phyloP scores from a whole-genome alignment of 2,797 vertebrate genomes.

The Pelochelys cantorii region DNA sequence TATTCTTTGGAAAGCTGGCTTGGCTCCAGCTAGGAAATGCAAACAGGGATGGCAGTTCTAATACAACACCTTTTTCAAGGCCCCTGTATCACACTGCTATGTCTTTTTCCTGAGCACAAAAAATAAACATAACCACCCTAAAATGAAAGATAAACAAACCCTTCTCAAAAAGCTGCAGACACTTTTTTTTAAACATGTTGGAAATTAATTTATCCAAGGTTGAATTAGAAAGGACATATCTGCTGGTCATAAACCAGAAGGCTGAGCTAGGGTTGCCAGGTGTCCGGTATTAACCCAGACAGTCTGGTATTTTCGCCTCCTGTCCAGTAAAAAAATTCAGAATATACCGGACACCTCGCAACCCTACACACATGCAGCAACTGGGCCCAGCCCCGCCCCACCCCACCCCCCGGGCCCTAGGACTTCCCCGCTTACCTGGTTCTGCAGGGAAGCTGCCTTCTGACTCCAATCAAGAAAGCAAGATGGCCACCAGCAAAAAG shows the following conservation, averaged over 20 bases:
- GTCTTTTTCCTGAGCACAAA: slow-evolving; percentile 10
- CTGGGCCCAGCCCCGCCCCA: too few species aligned
- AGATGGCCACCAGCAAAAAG: too few species aligned
- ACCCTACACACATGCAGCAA: too few species aligned
- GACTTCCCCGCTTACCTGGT: too few species aligned
- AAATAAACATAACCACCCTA: neutral
- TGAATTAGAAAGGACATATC: slow-evolving; percentile 65
- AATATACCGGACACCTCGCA: too few species aligned
- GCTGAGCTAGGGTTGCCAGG: neutral
- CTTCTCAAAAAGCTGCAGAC: slow-evolving; percentile 58
- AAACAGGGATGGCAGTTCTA: slow-evolving; percentile 6
- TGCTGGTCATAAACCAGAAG: slow-evolving; percentile 66
- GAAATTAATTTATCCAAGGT: slow-evolving; percentile 28
- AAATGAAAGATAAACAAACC: neutral
- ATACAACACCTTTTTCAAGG: slow-evolving; percentile 45
- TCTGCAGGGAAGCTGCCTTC: too few species aligned
- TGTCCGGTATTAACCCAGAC: too few species aligned
- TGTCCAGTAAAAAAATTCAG: too few species aligned
- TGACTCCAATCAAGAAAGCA: too few species aligned
- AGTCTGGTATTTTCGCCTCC: too few species aligned
- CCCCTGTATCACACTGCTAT: slow-evolving; percentile 10
- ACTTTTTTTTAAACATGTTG: slow-evolving; percentile 47
- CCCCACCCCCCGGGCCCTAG: too few species aligned
- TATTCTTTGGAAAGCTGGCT: slow-evolving; percentile 59
- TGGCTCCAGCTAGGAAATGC: slow-evolving; percentile 42